phyloP scores from a whole-genome alignment of 2,797 vertebrate genomes.

The Pangasius larnaudii region DNA sequence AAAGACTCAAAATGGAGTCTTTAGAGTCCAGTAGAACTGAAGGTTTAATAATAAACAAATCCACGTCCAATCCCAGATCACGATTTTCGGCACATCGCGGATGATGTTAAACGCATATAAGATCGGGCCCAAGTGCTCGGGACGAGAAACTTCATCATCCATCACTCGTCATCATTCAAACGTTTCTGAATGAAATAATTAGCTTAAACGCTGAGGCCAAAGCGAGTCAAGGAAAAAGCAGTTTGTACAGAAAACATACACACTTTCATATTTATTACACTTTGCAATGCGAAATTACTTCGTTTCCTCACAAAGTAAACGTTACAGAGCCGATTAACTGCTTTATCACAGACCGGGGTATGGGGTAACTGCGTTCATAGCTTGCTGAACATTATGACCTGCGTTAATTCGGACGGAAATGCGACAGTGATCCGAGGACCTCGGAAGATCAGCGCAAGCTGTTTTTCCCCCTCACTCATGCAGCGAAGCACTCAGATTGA shows the following conservation, averaged over 20 bases:
- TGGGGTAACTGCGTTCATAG: background rate
- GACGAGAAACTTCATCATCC: background rate
- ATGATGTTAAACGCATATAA: background rate
- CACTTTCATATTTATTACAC: no score
- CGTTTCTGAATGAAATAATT: background rate
- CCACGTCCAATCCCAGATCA: background rate
- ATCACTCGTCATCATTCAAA: background rate
- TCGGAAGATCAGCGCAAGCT: background rate
- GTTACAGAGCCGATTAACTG: no score
- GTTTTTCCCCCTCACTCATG: background rate
- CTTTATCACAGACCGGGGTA: background rate
- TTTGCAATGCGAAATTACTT: background rate
- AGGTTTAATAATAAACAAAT: background rate
- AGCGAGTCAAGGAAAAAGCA: background rate
- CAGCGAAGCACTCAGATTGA: background rate
- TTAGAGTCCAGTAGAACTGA: no score
- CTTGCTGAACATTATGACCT: background rate
- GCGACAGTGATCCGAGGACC: background rate
- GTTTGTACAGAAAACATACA: background rate
- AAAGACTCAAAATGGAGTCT: background rate
- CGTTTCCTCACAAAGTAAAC: background rate
- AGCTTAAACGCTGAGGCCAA: background rate
- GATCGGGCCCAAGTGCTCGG: background rate
- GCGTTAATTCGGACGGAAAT: background rate
- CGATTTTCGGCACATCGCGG: background rate